Base-by-base conservation (phyloP, 2,888 invertebrate genomes). In the Eupithecia pulchellata region DNA sequence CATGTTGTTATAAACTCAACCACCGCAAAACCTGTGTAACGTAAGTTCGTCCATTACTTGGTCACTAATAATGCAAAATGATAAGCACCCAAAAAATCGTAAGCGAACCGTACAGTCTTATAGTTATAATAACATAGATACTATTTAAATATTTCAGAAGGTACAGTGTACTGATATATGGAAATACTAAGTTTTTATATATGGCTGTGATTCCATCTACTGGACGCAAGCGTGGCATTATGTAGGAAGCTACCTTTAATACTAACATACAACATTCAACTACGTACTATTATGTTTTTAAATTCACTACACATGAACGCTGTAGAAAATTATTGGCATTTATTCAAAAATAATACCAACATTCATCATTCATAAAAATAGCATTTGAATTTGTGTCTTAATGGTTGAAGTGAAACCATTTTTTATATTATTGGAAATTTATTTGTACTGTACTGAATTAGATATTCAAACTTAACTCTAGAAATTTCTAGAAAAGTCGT, bases 211-310 rank as follows among this genome's bases (percentile, higher is more conserved):
- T 60, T 29, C 34, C 34, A 71, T 75, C 84, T 86, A 88, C 82
- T 86, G 89, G 87, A 91, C 89, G 89, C 83, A 91, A 91, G 91
- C 91, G 84, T 86, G 88, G 80, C 80, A 76, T 76, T 77, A 82
- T 83, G 77, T 83, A 83, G 81, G 80, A 82, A 78, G 79, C 81
- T 85, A 86, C 80, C 75, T 79, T 78, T 81, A 82, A 81, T 81
- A 82, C 84, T 86, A 86, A 84, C 83, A 84, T 78, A 85, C 84
- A 85, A 87, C 83, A 85, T 82, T 81, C 74, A 69, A 68, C 79
- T 84, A 85, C 76, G 75, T 78, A 78, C 75, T 73, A 81, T 79
- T 80, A 75, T 72, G 73, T 75, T 77, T 70, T 71, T 70, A 47
- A 75, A 69, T 75, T 34, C 32, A 73, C 79, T 81, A 82, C 74